Evolutionary conservation across 2,888 invertebrate genomes (phyloP).

Genomic region (Agriopis leucophaearia): DNA sequence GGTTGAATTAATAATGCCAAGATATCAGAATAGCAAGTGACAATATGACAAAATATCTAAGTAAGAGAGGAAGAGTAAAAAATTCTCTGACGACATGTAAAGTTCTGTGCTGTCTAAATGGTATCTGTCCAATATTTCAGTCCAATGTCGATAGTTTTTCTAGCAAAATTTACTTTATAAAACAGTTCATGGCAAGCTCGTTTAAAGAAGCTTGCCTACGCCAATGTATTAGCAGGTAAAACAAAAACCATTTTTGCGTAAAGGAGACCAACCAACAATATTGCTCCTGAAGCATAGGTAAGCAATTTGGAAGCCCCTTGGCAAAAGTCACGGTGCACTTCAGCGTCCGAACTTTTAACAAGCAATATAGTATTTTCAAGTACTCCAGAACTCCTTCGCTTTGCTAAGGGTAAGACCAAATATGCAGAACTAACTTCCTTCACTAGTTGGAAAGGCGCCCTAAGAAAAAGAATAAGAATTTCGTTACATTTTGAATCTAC

Average conservation of each 20-base stretch:
- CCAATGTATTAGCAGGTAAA: slow-evolving; percentile 23
- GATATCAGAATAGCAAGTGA: too few species aligned
- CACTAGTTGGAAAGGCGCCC: too few species aligned
- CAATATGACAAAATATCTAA: too few species aligned
- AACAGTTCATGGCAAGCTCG: not conserved
- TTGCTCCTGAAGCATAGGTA: slow-evolving; percentile 46
- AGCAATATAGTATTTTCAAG: not conserved
- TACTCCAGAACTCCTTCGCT: not conserved
- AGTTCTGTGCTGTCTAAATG: not conserved
- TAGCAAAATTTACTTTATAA: slow-evolving; percentile 3
- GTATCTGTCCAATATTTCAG: not conserved
- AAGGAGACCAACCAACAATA: slow-evolving; percentile 20
- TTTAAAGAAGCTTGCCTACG: slow-evolving; percentile 7
- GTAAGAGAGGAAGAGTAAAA: too few species aligned
- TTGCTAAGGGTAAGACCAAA: too few species aligned
- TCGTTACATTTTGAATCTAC: too few species aligned
- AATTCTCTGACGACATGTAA: too few species aligned
- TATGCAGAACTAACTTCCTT: too few species aligned
- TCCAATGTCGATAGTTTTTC: not conserved
- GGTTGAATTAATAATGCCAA: too few species aligned
- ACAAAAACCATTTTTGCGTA: slow-evolving; percentile 20
- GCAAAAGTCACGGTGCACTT: slow-evolving; percentile 45
- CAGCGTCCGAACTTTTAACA: slow-evolving; percentile 5
- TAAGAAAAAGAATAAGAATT: too few species aligned
- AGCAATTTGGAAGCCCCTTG: slow-evolving; percentile 51